Evolutionary conservation across 2,113 vertebrate genomes (phyloP).

Genomic region (Cyprinus carpio): DNA sequence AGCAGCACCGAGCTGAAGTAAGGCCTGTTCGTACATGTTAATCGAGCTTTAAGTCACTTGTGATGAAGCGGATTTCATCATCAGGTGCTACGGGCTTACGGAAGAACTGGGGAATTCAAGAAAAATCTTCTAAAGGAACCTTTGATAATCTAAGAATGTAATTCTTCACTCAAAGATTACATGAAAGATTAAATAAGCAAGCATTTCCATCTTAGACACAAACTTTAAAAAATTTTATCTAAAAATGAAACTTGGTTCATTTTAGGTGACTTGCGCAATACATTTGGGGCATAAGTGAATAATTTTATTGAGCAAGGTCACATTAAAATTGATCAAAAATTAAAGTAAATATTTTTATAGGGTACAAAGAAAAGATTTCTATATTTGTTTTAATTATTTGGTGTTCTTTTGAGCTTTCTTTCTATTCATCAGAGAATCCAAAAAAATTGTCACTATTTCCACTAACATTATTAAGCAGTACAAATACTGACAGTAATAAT

Average conservation of each 20-base stretch:
- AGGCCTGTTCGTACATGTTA: slow-evolving; percentile 43
- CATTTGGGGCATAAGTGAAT: neutral
- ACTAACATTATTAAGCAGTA: neutral
- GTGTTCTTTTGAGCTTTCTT: neutral
- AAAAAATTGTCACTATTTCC: neutral
- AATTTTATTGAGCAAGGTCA: neutral
- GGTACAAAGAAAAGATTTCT: too few species aligned
- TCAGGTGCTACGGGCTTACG: neutral
- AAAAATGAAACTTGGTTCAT: neutral
- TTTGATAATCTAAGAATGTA: neutral
- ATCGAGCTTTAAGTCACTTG: slow-evolving; percentile 67
- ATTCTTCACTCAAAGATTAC: neutral
- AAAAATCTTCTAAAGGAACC: neutral
- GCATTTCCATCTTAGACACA: neutral
- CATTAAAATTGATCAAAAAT: neutral
- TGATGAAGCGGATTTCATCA: slow-evolving; percentile 51
- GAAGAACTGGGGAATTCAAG: neutral
- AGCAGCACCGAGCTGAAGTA: slow-evolving; percentile 12
- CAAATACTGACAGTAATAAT: neutral
- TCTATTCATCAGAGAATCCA: neutral
- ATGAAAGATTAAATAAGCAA: neutral
- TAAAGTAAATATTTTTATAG: too few species aligned
- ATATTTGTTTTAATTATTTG: too few species aligned
- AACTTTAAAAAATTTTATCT: neutral
- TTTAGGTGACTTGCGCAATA: neutral